Conservation (phyloP, 1,140 invertebrate species). For the Drosophila parabipectinata region DNA sequence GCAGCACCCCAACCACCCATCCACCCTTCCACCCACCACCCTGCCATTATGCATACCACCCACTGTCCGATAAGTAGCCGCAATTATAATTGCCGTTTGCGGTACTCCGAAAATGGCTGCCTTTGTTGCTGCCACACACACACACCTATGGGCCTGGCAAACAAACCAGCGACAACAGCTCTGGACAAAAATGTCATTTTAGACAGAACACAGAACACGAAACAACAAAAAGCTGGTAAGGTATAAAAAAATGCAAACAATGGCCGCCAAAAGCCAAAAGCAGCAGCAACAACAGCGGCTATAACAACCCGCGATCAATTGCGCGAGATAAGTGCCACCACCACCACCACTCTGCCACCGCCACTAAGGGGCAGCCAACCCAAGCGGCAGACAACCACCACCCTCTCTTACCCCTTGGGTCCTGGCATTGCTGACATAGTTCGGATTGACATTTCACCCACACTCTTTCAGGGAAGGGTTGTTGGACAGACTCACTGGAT, state of each 20-base stretch:
- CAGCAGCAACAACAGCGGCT: conserved; percentile 32
- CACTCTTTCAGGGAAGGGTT: not conserved
- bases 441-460: conserved; percentile 49
- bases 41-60: conserved; percentile 2
- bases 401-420: conserved; percentile 3
- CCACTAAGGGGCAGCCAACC: conserved; percentile 29
- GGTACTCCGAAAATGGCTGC: conserved; percentile 66
- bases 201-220: conserved; percentile 58
- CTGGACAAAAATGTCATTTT: conserved; percentile 64
- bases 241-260: conserved; percentile 66
- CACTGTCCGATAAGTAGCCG: conserved; percentile 62
- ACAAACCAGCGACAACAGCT: conserved; percentile 31
- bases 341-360: conserved; percentile 9
- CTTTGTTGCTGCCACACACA: conserved; percentile 40
- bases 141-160: conserved; percentile 33
- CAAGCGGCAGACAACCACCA: conserved; percentile 22
- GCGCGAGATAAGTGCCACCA: conserved; percentile 73
- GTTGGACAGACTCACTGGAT: not conserved
- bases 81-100: conserved; percentile 79
- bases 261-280: conserved; percentile 51
- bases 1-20: conserved; percentile 19
- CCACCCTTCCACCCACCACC: not conserved
- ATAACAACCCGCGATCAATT: conserved; percentile 68
- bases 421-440: conserved; percentile 64
- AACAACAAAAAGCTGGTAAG: conserved; percentile 32